Base-by-base conservation (phyloP, 1,140 invertebrate species). In the Drosophila kanapiae region DNA sequence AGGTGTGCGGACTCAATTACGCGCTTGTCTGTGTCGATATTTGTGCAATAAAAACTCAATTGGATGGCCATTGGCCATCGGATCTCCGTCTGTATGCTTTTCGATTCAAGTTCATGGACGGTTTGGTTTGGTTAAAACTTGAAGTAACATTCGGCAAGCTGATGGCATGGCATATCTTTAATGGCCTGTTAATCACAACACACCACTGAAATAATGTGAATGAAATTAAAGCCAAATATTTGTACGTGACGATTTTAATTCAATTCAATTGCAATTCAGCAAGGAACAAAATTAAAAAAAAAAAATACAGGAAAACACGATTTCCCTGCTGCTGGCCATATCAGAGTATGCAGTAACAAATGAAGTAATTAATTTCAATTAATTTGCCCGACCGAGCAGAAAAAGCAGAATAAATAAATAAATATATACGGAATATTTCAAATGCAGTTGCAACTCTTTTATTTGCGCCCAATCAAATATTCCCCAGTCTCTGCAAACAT, bases 281-380 rank as follows among this genome's bases (percentile, higher is more conserved):
- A 61, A 74, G 61, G 57, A 48, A 14, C 10, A 59, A 56, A 13
- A 27, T 51, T n/a, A 70, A 75, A 60, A 43, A 33, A 11, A 40
- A 56, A 53, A 53, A 59, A 60, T 76, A 18, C 42, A 48, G 64
- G 60, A 75, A 65, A 67, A 31, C n/a, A 45, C 67, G 23, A 45
- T 48, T 64, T 9, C 5, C 14, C 14, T 14, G 51, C 68, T 58
- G 42, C n/a, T 49, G 69, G 29, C 49, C 49, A 61, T 60, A 45
- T 42, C 43, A 38, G 43, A 45, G 61, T 2, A 68, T 45, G 40
- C 54, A 18, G 27, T 48, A 67, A 71, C 56, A 78, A 82, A 63
- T 78, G 64, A 69, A 79, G 82, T 81, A 84, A 84, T 84, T 80
- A 77, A 85, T 80, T 64, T 85, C 74, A 78, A 80, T 84, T 80